A percentile compares a stretch with the other conserved stretches of the same genome.
phyloP scores from a whole-genome alignment of 1,140 invertebrate species.

The Drosophila triauraria region DNA sequence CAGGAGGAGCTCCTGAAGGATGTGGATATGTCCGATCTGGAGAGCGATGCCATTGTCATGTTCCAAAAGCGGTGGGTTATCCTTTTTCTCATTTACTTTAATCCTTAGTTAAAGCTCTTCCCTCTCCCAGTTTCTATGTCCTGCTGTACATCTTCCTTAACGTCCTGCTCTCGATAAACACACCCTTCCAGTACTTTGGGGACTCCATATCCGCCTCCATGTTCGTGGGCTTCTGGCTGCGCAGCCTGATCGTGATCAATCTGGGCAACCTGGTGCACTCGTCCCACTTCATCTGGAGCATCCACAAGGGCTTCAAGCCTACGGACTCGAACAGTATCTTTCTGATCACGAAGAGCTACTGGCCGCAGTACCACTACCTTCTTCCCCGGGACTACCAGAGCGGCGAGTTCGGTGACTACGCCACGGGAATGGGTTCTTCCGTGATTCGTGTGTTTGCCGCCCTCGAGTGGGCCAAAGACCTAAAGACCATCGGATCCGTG shows the following conservation, averaged over 20 bases:
- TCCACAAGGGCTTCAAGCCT: conserved; percentile 90
- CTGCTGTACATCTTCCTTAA: conserved; percentile 88
- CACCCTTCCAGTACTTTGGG: conserved; percentile 90
- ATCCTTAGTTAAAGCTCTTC: not conserved
- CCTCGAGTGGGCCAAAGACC: conserved; percentile 87
- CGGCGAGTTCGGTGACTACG: conserved; percentile 91
- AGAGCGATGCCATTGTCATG: conserved; percentile 93
- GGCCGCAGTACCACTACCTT: conserved; percentile 92
- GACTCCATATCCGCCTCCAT: conserved; percentile 88
- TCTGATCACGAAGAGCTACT: conserved; percentile 89
- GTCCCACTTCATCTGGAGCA: conserved; percentile 89
- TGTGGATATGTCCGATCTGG: conserved; percentile 95
- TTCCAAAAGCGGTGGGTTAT: conserved; percentile 91
- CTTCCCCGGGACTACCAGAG: conserved; percentile 91
- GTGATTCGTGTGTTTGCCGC: conserved; percentile 89
- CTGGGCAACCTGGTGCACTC: conserved; percentile 90
- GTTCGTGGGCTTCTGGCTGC: conserved; percentile 89
- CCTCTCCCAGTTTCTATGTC: conserved; percentile 88
- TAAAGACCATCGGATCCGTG: conserved; percentile 88
- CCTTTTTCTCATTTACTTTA: too few relatives aligned
- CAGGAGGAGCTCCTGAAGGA: conserved; percentile 89
- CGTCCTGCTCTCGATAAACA: conserved; percentile 90
- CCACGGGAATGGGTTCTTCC: conserved; percentile 87
- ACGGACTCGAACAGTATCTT: conserved; percentile 90
- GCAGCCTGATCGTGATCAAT: conserved; percentile 87